Percentiles rank a stretch among this genome's conserved stretches.
phyloP scores from a whole-genome alignment of 2,797 vertebrate species.

The Crocodylus rhombifer region DNA sequence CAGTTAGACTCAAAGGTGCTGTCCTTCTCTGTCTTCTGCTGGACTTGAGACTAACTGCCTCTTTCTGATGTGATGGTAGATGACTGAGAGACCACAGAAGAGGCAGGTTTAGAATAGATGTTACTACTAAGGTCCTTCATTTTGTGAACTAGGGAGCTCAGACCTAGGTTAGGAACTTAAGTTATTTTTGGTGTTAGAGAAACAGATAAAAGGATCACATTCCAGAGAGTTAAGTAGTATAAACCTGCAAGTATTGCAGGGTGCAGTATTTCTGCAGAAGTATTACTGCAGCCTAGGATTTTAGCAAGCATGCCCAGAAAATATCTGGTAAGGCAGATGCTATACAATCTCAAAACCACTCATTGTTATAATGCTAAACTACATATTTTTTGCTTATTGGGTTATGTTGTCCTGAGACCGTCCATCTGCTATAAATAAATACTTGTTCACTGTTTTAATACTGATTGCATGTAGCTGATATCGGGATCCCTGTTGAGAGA shows the following conservation, averaged over 20 bases:
- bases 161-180: conserved; percentile 8
- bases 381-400: not conserved
- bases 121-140: not conserved
- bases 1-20: no score
- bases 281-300: conserved; percentile 24
- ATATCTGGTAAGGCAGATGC: conserved; percentile 30
- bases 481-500: not conserved
- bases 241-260: not conserved
- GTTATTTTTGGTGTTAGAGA: not conserved
- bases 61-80: not conserved
- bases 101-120: not conserved
- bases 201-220: conserved; percentile 23
- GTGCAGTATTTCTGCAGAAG: conserved; percentile 49
- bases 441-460: not conserved
- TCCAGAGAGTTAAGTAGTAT: conserved; percentile 1
- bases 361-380: not conserved
- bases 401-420: not conserved
- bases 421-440: not conserved
- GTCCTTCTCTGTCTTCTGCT: no score
- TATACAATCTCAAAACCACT: not conserved
- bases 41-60: not conserved
- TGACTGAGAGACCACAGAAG: conserved; percentile 8
- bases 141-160: conserved; percentile 23
- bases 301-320: conserved; percentile 22
- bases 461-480: not conserved